These are phyloP conservation scores for Enteromius paludinosus DNA, from an alignment of 2,797 vertebrate genomes.

Conservation along the genomic window DNA sequence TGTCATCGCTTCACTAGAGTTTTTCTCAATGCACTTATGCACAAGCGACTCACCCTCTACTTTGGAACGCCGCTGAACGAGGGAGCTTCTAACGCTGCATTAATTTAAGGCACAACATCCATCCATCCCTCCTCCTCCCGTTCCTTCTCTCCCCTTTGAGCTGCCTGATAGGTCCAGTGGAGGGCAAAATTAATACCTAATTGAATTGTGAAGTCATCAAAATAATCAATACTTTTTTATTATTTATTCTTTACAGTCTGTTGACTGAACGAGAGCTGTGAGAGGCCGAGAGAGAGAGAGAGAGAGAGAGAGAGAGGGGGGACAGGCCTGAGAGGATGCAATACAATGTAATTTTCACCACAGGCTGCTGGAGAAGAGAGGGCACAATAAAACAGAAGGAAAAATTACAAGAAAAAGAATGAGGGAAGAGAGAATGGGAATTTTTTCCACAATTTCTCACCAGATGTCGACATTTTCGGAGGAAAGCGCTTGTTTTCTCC, in stretches of 20 bases:
- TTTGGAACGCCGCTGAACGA: conserved; percentile 88
- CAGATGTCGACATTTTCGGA: not conserved
- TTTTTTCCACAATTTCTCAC: conserved; percentile 37
- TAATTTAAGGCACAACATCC: conserved; percentile 82
- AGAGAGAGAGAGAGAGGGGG: conserved; percentile 71
- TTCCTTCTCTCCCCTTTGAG: conserved; percentile 90
- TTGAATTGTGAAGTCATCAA: conserved; percentile 99
- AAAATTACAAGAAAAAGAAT: conserved; percentile 79
- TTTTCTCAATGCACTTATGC: conserved; percentile 90
- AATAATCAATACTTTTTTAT: conserved; percentile 99
- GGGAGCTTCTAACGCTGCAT: conserved; percentile 85
- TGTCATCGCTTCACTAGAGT: conserved; percentile 82
- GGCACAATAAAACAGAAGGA: conserved; percentile 92
- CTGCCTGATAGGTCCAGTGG: conserved; percentile 99
- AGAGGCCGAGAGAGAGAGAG: conserved; percentile 80
- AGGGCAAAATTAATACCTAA: conserved; percentile 99
- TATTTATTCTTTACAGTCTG: conserved; percentile 99
- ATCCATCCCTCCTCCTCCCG: conserved; percentile 83
- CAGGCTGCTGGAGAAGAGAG: conserved; percentile 90
- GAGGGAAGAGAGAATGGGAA: conserved; percentile 79
- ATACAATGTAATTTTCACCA: conserved; percentile 98
- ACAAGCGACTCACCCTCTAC: conserved; percentile 84
- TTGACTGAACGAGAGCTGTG: conserved; percentile 99
- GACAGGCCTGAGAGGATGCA: conserved; percentile 88
- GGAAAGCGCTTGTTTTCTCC: not conserved